Conservation (phyloP, 2,888 invertebrate genomes). For the Patella caerulea region DNA sequence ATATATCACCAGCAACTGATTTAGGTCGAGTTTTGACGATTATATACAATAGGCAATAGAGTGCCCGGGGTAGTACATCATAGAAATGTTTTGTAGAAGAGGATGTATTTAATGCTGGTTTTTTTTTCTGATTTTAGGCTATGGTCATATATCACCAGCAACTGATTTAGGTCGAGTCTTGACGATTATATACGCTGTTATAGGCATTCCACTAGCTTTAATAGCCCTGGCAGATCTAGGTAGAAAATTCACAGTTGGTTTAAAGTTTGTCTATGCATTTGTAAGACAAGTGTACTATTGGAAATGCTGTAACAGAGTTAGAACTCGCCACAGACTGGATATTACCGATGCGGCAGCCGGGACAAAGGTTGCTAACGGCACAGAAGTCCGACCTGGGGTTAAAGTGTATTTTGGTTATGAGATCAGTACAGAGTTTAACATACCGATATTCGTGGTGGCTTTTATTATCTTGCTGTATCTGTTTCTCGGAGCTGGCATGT, state of each 20-base stretch:
- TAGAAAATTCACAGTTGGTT: constrained; percentile 89
- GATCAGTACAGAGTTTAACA: constrained; percentile 85
- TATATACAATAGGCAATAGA: constrained; percentile 76
- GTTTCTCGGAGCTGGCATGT: constrained; percentile 86
- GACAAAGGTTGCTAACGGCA: constrained; percentile 7
- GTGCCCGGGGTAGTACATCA: too few relatives aligned
- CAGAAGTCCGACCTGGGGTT: constrained; percentile 17
- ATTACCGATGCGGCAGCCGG: neutral
- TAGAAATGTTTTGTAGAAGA: neutral
- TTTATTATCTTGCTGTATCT: constrained; percentile 88
- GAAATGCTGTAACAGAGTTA: constrained; percentile 81
- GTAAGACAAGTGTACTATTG: constrained; percentile 76
- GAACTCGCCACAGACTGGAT: constrained; percentile 18
- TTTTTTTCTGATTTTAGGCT: constrained; percentile 78
- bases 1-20: constrained; percentile 91
- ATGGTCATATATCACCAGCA: constrained; percentile 95
- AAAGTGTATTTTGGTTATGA: constrained; percentile 44
- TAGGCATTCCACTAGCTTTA: constrained; percentile 96
- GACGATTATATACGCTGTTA: constrained; percentile 92
- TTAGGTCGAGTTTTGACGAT: constrained; percentile 91
- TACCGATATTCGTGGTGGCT: constrained; percentile 91
- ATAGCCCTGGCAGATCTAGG: constrained; percentile 95
- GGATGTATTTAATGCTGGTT: neutral
- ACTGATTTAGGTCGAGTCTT: constrained; percentile 87
- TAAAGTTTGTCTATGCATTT: constrained; percentile 86